These are phyloP conservation scores for Ganaspis brasiliensis DNA, from an alignment of 2,888 invertebrate genomes.

Conservation along the genomic window DNA sequence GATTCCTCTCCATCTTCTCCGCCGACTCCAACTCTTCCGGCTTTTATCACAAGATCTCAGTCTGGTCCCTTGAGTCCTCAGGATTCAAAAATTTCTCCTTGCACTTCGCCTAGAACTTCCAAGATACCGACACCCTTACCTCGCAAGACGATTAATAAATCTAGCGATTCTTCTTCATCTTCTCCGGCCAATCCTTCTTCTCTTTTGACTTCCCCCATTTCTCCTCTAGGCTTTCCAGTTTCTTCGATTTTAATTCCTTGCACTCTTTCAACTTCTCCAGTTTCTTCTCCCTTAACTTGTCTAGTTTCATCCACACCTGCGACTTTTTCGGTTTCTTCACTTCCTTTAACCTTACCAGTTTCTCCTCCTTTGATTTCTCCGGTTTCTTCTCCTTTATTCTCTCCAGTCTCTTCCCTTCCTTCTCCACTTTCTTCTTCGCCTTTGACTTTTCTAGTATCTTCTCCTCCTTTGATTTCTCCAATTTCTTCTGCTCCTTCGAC, in stretches of 20 bases:
- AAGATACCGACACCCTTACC: conserved; percentile 78
- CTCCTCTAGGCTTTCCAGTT: no score
- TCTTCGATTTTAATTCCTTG: no score
- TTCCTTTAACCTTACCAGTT: conserved; percentile 49
- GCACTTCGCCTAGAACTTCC: conserved; percentile 69
- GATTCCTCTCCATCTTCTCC: conserved; percentile 49
- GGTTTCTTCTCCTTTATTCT: conserved; percentile 48
- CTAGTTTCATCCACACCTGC: conserved; percentile 46
- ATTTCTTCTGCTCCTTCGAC: conserved; percentile 24
- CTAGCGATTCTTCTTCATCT: conserved; percentile 47
- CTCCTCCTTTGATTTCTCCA: conserved; percentile 55
- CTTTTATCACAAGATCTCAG: conserved; percentile 47
- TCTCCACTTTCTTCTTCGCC: conserved; percentile 58
- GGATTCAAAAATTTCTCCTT: conserved; percentile 55
- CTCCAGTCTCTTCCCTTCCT: conserved; percentile 44
- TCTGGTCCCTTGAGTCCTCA: conserved; percentile 32
- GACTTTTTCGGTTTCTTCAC: conserved; percentile 56
- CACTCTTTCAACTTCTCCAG: no score
- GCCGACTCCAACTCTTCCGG: conserved; percentile 47
- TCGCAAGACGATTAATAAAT: conserved; percentile 67
- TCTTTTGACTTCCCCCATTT: conserved; percentile 56
- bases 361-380: no score
- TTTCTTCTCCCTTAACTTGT: conserved; percentile 47
- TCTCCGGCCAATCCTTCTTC: conserved; percentile 49
- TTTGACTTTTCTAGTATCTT: conserved; percentile 38